Evolutionary conservation across 2,888 invertebrate species (phyloP).

Genomic region (Leptinotarsa rubiginosa): DNA sequence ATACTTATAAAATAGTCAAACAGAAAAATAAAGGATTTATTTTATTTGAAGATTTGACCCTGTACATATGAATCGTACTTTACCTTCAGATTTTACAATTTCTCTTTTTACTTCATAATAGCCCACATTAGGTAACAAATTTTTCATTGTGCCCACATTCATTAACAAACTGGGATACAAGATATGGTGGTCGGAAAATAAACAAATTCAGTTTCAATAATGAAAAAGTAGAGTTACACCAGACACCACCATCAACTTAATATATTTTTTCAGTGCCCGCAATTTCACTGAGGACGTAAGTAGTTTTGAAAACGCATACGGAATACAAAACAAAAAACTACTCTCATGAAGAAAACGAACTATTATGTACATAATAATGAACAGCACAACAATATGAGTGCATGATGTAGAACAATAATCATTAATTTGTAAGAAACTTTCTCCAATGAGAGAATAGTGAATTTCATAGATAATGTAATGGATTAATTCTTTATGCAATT

Average conservation of each 20-base stretch:
- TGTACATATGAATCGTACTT: neutral
- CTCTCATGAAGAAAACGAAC: slow-evolving; percentile 8
- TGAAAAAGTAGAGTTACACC: neutral
- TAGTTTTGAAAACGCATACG: neutral
- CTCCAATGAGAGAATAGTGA: slow-evolving; percentile 17
- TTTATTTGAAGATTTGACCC: too few relatives aligned
- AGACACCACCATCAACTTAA: neutral
- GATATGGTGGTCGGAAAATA: slow-evolving; percentile 9
- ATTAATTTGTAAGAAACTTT: slow-evolving; percentile 24
- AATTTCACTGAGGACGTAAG: neutral
- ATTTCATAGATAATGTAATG: neutral
- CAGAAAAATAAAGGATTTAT: too few relatives aligned
- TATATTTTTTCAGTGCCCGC: neutral
- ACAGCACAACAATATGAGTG: slow-evolving; percentile 11
- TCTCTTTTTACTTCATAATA: neutral
- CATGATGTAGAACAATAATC: slow-evolving; percentile 23
- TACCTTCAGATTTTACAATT: neutral
- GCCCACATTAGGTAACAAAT: neutral
- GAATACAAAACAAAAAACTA: neutral
- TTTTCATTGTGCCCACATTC: slow-evolving; percentile 2
- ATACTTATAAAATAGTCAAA: too few relatives aligned
- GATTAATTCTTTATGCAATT: neutral
- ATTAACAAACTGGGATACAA: neutral
- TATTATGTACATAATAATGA: slow-evolving; percentile 2
- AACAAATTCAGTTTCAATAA: neutral